Conservation (phyloP, 2,113 vertebrate species). For the Thermophis baileyi region DNA sequence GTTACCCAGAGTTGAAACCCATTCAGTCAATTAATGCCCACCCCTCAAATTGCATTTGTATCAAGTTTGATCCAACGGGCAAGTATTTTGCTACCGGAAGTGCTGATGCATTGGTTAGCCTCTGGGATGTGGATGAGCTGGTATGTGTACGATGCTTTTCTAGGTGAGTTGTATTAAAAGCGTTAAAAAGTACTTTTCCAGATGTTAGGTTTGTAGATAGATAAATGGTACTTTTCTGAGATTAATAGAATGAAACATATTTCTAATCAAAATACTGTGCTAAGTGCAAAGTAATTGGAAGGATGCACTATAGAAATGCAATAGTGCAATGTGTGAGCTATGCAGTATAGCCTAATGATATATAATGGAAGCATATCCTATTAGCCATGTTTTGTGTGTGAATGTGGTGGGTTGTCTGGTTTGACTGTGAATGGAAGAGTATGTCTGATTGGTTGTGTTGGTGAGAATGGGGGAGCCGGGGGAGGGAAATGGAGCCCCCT, state of each 20-base stretch:
- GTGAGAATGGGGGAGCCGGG: too few species aligned
- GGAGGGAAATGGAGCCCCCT: too few species aligned
- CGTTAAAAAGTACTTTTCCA: not conserved
- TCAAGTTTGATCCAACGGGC: conserved; percentile 96
- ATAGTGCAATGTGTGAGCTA: not conserved
- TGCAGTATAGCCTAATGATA: not conserved
- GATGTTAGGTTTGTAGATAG: not conserved
- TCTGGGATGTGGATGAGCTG: conserved; percentile 95
- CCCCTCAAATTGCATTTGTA: conserved; percentile 98
- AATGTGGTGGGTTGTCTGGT: too few species aligned
- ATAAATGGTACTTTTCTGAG: not conserved
- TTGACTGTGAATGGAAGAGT: too few species aligned
- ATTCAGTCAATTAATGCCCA: conserved; percentile 99
- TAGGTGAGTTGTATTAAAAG: conserved; percentile 67
- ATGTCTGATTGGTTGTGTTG: too few species aligned
- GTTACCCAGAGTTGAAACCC: conserved; percentile 95
- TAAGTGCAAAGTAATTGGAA: not conserved
- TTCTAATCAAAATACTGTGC: not conserved
- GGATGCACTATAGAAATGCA: not conserved
- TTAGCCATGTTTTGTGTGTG: too few species aligned
- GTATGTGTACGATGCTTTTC: conserved; percentile 98
- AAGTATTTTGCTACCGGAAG: conserved; percentile 97
- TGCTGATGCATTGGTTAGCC: conserved; percentile 92
- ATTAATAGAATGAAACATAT: not conserved
- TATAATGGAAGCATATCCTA: not conserved